Evolutionary conservation across 2,888 invertebrate genomes (phyloP).

Genomic region (Himalopsyche kuldschensis): DNA sequence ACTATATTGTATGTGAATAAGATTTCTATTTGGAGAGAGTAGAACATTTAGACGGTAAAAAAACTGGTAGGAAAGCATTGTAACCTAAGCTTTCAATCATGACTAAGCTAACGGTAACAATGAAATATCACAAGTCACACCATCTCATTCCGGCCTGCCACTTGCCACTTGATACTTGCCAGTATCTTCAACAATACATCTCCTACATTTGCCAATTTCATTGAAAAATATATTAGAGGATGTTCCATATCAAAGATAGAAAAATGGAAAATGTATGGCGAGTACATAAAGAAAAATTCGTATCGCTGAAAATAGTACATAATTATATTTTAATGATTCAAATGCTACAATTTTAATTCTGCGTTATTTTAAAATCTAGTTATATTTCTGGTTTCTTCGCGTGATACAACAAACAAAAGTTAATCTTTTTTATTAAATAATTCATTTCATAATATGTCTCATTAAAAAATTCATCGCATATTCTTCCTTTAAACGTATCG

Average conservation of each 20-base stretch:
- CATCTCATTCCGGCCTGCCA: neutral
- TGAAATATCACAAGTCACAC: slow-evolving; percentile 18
- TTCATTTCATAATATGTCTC: too few species aligned
- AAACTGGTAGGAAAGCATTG: neutral
- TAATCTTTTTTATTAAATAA: too few species aligned
- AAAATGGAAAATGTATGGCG: neutral
- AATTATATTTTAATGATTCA: too few species aligned
- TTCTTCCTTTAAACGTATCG: too few species aligned
- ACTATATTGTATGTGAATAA: too few species aligned
- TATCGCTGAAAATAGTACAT: neutral
- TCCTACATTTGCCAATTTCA: slow-evolving; percentile 6
- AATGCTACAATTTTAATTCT: too few species aligned
- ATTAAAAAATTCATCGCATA: too few species aligned
- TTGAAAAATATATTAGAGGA: slow-evolving; percentile 6
- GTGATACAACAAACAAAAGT: too few species aligned
- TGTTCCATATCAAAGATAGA: neutral
- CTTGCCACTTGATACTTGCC: neutral
- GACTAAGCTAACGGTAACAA: slow-evolving; percentile 28
- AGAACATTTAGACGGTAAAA: neutral
- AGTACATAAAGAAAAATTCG: neutral
- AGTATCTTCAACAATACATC: neutral
- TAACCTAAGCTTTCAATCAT: slow-evolving; percentile 29
- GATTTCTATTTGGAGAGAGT: neutral
- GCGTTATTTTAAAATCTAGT: too few species aligned
- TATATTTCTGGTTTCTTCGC: too few species aligned